A percentile compares a stretch with the other conserved stretches of the same genome.
Conservation (phyloP, 92 coral and sea anemone species). For the Montipora capitata region DNA sequence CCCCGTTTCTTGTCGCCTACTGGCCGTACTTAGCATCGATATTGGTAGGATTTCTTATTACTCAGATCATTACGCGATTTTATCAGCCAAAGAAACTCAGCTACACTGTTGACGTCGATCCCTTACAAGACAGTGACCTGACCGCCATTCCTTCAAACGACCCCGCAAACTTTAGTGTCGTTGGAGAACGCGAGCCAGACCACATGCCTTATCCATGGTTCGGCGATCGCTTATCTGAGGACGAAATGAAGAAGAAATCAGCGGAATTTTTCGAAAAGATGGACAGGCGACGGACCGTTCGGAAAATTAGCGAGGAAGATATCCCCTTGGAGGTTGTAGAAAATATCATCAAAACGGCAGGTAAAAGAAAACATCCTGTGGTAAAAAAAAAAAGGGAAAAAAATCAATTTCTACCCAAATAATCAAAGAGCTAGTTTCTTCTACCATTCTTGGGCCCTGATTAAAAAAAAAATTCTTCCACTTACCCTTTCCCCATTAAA, state of each 20-base stretch:
- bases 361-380: constrained; percentile 21
- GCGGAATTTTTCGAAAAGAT: constrained; percentile 84
- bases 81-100: constrained; percentile 13
- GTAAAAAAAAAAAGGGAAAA: no score
- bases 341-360: constrained; percentile 88
- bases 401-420: no score
- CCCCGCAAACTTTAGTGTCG: constrained; percentile 31
- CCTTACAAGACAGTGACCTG: constrained; percentile 61
- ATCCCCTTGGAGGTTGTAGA: constrained; percentile 85
- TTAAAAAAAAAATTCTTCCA: no score
- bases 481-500: no score
- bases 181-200: constrained; percentile 44
- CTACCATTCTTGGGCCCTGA: no score
- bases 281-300: constrained; percentile 91
- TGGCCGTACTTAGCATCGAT: constrained; percentile 85
- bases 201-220: constrained; percentile 84
- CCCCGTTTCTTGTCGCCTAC: constrained; percentile 77
- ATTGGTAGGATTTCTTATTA: constrained; percentile 61
- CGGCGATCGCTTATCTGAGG: constrained; percentile 68
- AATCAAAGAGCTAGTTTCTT: no score
- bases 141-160: constrained; percentile 3
- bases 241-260: constrained; percentile 83
- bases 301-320: constrained; percentile 81
- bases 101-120: constrained; percentile 78
- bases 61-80: constrained; percentile 52